Evolutionary conservation across 2,888 invertebrate species (phyloP), one percentile per base, ranked within the genome.

Genomic region (Calameuta pallipes): DNA sequence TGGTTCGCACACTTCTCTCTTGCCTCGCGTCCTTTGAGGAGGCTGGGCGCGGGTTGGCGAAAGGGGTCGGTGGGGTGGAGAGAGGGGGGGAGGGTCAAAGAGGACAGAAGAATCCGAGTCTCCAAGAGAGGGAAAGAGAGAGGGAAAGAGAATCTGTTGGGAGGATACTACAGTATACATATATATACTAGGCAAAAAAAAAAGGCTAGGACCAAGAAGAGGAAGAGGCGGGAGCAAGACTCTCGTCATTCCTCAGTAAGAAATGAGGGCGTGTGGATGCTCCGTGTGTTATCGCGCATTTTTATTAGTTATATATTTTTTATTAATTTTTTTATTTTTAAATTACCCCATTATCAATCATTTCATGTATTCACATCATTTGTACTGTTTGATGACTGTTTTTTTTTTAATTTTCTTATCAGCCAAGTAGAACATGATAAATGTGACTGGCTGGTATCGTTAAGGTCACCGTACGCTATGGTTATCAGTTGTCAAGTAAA

Each of bases 241-340:
- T 80, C 81, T 75, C 76, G 78, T 76, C 85, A 88, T 87, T 88
- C 87, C 87, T 88, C 88, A 82, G 80, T 77, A 85, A 85, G 82
- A 83, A 78, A 75, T 81, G 80, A 81, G 83, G 77, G 79, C 78
- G 83, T 74, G 78, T 83, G 81, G 81, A 82, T 76, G n/a, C 70
- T 35, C 56, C 23, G 56, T 56, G n/a, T 56, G 9, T 23, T 56
- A 56, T 9, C 56, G 56, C 56, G 56, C 56, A 23, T 56, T 23
- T 56, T 56, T 56, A 23, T 56, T 41, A 4, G 13, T 4, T 41
- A 41, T 41, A 15, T 41, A 41, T 15, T 15, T 6, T 41, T 2
- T 41, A 41, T 23, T 41, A 23, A 23, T 3, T 13, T 13, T 37
- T 37, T 37, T 12, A 23, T 41, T 37, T 41, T 15, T 15, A 0